Percentiles rank a stretch among this genome's conserved stretches.
Conservation (phyloP, 2,888 invertebrate species). For the Tyria jacobaeae region DNA sequence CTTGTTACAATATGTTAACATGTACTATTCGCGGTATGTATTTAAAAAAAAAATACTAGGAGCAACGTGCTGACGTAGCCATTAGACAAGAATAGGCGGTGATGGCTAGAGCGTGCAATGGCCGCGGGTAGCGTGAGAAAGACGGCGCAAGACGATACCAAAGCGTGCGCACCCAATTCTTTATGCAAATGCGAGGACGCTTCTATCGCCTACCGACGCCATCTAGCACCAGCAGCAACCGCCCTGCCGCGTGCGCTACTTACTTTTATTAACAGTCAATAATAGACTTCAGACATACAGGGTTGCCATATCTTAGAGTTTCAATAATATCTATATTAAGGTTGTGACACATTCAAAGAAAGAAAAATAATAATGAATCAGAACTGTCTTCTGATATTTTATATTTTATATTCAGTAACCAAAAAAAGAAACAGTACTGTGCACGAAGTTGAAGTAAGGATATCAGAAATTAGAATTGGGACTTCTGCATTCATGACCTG, state of each 20-base stretch:
- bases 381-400: too few species aligned
- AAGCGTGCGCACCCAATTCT: slow-evolving; percentile 83
- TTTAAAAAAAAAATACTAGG: slow-evolving; percentile 49
- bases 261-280: slow-evolving; percentile 70
- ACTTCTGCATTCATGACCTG: too few species aligned
- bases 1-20: slow-evolving; percentile 42
- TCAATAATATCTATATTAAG: slow-evolving; percentile 38
- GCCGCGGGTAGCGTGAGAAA: slow-evolving; percentile 79
- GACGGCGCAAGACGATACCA: slow-evolving; percentile 69
- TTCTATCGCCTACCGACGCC: slow-evolving; percentile 61
- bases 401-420: too few species aligned
- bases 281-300: slow-evolving; percentile 67
- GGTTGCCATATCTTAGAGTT: slow-evolving; percentile 50
- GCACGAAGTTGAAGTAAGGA: too few species aligned
- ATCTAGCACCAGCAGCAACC: slow-evolving; percentile 51
- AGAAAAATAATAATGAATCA: too few species aligned
- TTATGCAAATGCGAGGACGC: slow-evolving; percentile 79
- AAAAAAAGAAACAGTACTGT: too few species aligned
- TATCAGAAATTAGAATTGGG: too few species aligned
- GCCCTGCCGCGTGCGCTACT: slow-evolving; percentile 64
- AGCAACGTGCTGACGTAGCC: slow-evolving; percentile 59
- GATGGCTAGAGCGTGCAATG: slow-evolving; percentile 57
- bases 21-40: slow-evolving; percentile 31
- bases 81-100: slow-evolving; percentile 63
- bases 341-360: slow-evolving; percentile 4